Percentiles rank a stretch among this genome's conserved stretches.
Evolutionary conservation across 23 tunicate species (phyloP).

Genomic region (Halocynthia aurantium): DNA sequence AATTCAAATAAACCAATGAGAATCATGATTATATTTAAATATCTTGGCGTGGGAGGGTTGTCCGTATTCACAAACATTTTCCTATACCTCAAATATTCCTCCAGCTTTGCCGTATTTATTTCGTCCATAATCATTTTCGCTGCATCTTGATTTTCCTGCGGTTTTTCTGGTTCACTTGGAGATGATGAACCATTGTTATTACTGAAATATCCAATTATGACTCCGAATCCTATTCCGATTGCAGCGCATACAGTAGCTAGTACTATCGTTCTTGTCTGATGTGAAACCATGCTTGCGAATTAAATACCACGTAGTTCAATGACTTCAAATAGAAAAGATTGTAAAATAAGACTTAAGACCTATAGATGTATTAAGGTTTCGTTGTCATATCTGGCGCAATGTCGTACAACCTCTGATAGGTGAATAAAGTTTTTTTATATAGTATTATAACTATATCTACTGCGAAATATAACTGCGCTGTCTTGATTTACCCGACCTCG

Average conservation of each 20-base stretch:
- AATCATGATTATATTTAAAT: not conserved
- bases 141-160: conserved; percentile 17
- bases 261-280: not conserved
- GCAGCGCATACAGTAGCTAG: conserved; percentile 17
- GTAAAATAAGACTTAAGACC: too few relatives aligned
- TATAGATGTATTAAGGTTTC: too few relatives aligned
- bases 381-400: too few relatives aligned
- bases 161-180: conserved; percentile 7
- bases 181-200: conserved; percentile 1
- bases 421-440: too few relatives aligned
- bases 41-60: not conserved
- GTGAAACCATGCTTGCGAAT: too few relatives aligned
- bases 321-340: too few relatives aligned
- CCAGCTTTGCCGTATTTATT: conserved; percentile 23
- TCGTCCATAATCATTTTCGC: conserved; percentile 19
- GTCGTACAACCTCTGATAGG: too few relatives aligned
- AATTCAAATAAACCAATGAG: not conserved
- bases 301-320: too few relatives aligned
- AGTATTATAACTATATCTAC: too few relatives aligned
- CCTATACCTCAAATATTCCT: conserved; percentile 14
- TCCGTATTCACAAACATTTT: not conserved
- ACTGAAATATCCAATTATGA: conserved; percentile 35
- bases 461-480: too few relatives aligned
- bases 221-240: conserved; percentile 33
- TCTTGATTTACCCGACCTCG: too few relatives aligned